Base-by-base conservation (phyloP, 2,888 invertebrate genomes). In the Eupsilia transversa region DNA sequence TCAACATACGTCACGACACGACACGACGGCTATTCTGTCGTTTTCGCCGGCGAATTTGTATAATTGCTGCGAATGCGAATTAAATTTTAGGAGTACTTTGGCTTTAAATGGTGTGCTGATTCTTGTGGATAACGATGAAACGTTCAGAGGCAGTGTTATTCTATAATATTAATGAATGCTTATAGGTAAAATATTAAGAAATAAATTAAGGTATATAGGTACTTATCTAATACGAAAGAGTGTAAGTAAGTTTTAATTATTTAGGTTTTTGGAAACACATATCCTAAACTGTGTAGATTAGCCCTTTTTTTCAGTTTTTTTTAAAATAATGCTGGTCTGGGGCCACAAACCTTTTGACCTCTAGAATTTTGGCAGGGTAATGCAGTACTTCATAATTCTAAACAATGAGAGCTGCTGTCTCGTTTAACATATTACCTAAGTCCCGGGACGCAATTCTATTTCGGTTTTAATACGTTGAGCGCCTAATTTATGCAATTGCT, bases 1-100 rank as follows among this genome's bases (percentile, higher is more conserved):
- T 82, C 84, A 84, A 83, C 88, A 89, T 87, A 86, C 86, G 86
- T 88, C 88, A 88, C 81, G 60, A 14, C 69, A 54, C 67, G 63
- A 35, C 33, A 20, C 33, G 67, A 23, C 63, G 79, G 68, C 52
- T 54, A 71, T 76, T 66, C 79, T 80, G 72, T 70, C 85, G 80
- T 74, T 80, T 78, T 74, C 68, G 71, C 56, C 30, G n/a, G 74
- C 59, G 74, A 85, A 83, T 83, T 78, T 54, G 70, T 63, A 76
- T 80, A 70, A 83, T 84, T 85, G 60, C 61, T 72, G 65, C 66
- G 65, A 74, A 80, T 74, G 38, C 63, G 57, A 72, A 77, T 77
- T 78, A 72, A 60, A 65, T 81, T 84, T 72, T 70, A 56, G 68
- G 61, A 63, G 43, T 43, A 12, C 23, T 54, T 33, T 59, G 72